Base-by-base conservation (phyloP, 2,797 vertebrate genomes). In the Cirrhinus mrigala region DNA sequence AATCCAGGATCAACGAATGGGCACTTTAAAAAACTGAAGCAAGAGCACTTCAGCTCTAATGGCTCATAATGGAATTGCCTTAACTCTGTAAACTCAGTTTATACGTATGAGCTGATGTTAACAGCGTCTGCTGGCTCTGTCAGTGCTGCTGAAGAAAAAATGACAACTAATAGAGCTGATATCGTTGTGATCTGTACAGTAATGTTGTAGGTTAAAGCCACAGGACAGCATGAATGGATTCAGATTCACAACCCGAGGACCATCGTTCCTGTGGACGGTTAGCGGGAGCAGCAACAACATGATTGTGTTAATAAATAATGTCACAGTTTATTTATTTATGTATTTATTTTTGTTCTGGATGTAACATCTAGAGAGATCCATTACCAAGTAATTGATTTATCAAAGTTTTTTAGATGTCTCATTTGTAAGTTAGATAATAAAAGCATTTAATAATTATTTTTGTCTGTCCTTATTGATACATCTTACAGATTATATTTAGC, bases 1-100 rank as follows among this genome's bases (percentile, higher is more conserved):
- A 48, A 86, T 93, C 78, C 91, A 90, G 52, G 92, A 93, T 44
- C 91, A 93, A 22, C 91, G 91, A 87, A 82, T 90, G 60, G 54
- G 54, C 48, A 50, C 24, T 71, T 54, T 85, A 29, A 85, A 84
- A 79, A 79, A 79, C 82, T 77, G 44, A 94, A 93, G 78, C 10
- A 50, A 73, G 44, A 48, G 70, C 82, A 54, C 71, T 76, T 83
- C 6, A 54, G 46, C 29, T 37, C 82, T 83, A 76, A 83, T 54
- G 58, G 58, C 22, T 83, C 6, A 20, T 76, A 40, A 82, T 54
- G 82, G 29, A 76, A 83, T 66, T 54, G 22, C 29, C 71, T 44
- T 83, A 50, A 82, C 44, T 50, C 56, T 50, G 37, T 73, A 37
- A 66, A 64, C 29, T 83, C 56, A 9, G 60, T 52, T 54, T 18